Evolutionary conservation across 1,140 invertebrate genomes (phyloP), one percentile per base, ranked within the genome.

Genomic region (Plutomurus gul): DNA sequence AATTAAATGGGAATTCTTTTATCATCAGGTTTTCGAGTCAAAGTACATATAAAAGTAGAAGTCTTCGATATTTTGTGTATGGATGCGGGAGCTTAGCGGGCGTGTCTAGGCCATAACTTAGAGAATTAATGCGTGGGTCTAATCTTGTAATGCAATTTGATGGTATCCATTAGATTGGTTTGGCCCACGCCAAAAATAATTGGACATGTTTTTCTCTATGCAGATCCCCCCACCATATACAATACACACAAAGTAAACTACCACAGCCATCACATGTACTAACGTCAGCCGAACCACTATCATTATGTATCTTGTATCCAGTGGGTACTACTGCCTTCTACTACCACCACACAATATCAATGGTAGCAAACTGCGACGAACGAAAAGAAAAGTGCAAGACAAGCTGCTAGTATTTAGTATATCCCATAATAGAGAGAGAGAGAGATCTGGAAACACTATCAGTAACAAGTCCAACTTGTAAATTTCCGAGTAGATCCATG

Each of bases 141-240:
- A 78, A 78, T 78, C 76, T 78, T 78, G 43, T 77, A 77, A 77
- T 77, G 60, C 56, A 70, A 72, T 78, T 72, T 73, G 76, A 78
- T 78, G 20, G 76, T 72, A 78, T 78, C 76, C 60, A 49, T 78
- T 78, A 78, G 76, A 78, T 78, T 72, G 76, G 65, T 78, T 78
- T 78, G 76, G 76, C 76, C 76, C 76, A 78, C 76, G 76, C 76
- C 46, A 78, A 78, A 78, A 78, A 78, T 78, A 78, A 78, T 72
- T 78, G 76, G 73, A 78, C 76, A 78, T 70, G 76, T 78, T 78
- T 78, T 73, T 78, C 70, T 72, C 40, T 70, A 71, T 65, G 27
- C 20, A 36, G 36, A 73, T 73, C 18, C 27, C 36, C 30, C 13
- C 27, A 30, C 56, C 27, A 33, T 65, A 27, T 33, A 33, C 25